phyloP scores from a whole-genome alignment of 2,113 vertebrate genomes.

The Corynorhinus townsendii region DNA sequence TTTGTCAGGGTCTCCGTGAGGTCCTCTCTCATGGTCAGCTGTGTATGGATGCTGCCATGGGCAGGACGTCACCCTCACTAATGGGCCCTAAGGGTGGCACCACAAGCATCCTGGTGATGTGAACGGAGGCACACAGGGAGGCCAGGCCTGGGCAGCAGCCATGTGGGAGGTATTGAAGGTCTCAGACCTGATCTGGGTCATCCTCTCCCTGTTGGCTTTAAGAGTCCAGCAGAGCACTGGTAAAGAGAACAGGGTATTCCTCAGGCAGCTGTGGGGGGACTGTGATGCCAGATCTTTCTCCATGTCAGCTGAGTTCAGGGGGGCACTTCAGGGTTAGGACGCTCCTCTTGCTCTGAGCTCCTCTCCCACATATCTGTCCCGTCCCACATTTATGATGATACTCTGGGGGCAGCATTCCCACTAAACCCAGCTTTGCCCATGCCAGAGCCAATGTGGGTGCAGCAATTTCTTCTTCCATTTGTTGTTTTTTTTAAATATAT shows the following conservation, averaged over 20 bases:
- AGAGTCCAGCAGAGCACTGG: constrained; percentile 79
- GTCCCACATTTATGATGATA: constrained; percentile 79
- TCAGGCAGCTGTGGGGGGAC: constrained; percentile 67
- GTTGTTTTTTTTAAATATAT: too few relatives aligned
- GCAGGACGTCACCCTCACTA: background rate
- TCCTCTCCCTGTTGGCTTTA: constrained; percentile 82
- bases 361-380: constrained; percentile 78
- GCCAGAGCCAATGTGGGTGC: constrained; percentile 75
- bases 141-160: constrained; percentile 81
- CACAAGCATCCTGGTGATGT: constrained; percentile 65
- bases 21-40: background rate
- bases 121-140: constrained; percentile 80
- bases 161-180: constrained; percentile 79
- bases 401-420: constrained; percentile 81
- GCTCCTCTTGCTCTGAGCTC: constrained; percentile 63
- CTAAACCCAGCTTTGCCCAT: constrained; percentile 80
- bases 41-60: background rate
- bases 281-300: constrained; percentile 34
- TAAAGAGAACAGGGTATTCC: constrained; percentile 79
- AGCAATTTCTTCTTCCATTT: background rate
- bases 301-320: constrained; percentile 74
- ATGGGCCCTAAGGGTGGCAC: background rate
- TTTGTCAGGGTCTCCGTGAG: background rate
- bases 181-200: constrained; percentile 84
- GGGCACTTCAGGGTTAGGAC: constrained; percentile 81